Evolutionary conservation across 2,888 invertebrate genomes (phyloP).

Genomic region (Phrixothrix hirtus): DNA sequence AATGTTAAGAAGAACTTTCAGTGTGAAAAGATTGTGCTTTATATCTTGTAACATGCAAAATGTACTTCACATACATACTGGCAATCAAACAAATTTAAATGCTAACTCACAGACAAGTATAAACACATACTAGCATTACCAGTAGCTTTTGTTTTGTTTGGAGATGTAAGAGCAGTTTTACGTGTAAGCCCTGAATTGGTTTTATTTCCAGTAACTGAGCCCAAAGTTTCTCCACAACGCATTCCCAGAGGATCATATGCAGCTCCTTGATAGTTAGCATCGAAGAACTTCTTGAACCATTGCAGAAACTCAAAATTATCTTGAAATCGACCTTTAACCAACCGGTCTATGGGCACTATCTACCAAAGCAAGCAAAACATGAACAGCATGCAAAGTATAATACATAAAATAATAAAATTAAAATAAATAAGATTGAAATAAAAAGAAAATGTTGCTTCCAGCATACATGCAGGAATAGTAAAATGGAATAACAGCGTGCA

Average conservation of each 20-base stretch:
- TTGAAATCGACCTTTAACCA: constrained; percentile 98
- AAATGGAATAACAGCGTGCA: constrained; percentile 25
- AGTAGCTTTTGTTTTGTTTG: constrained; percentile 59
- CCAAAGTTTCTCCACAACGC: constrained; percentile 85
- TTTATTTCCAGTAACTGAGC: constrained; percentile 69
- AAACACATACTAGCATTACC: constrained; percentile 61
- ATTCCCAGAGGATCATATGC: constrained; percentile 90
- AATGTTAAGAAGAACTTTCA: too few species aligned
- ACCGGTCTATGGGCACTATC: constrained; percentile 90
- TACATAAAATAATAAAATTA: constrained; percentile 9
- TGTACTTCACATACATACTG: too few species aligned
- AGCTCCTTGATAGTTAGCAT: constrained; percentile 95
- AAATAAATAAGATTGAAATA: neutral
- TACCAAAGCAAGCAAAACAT: constrained; percentile 55
- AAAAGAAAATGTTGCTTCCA: neutral
- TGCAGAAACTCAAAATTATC: constrained; percentile 99
- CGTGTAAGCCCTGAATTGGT: constrained; percentile 56
- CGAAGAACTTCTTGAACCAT: constrained; percentile 99
- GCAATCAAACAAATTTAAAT: too few species aligned
- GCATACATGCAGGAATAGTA: constrained; percentile 3
- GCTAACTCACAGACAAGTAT: too few species aligned
- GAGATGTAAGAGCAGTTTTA: constrained; percentile 53
- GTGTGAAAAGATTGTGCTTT: too few species aligned
- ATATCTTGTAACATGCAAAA: too few species aligned
- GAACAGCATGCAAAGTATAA: constrained; percentile 34